Evolutionary conservation across 2,797 vertebrate species (phyloP).

Genomic region (Lithobates sylvaticus): DNA sequence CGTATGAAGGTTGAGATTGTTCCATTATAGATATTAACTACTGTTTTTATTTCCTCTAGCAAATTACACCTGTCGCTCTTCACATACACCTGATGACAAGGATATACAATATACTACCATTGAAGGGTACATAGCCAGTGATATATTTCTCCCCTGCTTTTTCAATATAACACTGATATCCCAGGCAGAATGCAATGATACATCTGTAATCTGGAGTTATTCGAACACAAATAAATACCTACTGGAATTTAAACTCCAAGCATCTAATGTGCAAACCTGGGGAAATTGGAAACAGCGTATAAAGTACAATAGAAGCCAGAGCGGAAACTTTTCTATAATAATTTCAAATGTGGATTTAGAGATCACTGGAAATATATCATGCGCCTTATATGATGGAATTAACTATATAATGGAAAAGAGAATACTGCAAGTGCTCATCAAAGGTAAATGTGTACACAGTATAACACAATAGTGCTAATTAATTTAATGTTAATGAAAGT

Average conservation of each 20-base stretch:
- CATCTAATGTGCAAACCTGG: not conserved
- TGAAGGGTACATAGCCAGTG: not conserved
- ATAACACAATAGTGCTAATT: no score
- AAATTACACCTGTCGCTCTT: not conserved
- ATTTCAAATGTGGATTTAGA: not conserved
- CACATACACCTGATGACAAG: not conserved
- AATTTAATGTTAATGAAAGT: no score
- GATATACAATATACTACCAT: not conserved
- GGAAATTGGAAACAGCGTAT: not conserved
- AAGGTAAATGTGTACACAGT: not conserved
- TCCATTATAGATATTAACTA: not conserved
- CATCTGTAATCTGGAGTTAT: not conserved
- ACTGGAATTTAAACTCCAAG: not conserved
- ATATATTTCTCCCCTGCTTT: conserved; percentile 3
- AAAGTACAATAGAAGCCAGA: not conserved
- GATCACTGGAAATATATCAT: not conserved
- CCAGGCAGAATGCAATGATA: not conserved
- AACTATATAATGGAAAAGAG: not conserved
- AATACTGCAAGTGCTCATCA: not conserved
- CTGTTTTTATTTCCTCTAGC: not conserved
- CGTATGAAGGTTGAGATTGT: no score
- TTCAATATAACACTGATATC: not conserved
- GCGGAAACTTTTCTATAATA: conserved; percentile 3
- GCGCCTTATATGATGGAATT: conserved; percentile 16
- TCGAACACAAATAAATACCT: not conserved